Conservation (phyloP, 2,113 vertebrate species). For the Pygoscelis antarcticus region DNA sequence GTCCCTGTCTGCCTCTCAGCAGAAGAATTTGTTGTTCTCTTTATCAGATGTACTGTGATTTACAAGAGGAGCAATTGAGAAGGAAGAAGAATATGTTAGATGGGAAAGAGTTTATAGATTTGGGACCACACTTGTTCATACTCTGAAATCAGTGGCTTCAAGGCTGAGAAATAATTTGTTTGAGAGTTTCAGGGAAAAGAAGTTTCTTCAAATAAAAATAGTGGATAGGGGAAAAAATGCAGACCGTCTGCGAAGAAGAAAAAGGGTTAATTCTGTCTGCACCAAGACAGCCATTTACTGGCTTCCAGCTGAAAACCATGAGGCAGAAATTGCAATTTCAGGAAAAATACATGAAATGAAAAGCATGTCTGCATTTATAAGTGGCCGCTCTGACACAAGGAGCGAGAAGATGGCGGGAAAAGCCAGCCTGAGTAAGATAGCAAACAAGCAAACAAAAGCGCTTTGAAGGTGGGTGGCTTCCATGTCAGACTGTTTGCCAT, state of each 20-base stretch:
- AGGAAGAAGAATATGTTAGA: background rate
- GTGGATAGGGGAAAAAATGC: background rate
- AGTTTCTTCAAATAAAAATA: background rate
- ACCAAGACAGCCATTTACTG: background rate
- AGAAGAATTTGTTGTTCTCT: background rate
- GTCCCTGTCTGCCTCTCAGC: background rate
- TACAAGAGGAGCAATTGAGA: background rate
- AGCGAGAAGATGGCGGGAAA: background rate
- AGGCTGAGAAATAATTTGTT: background rate
- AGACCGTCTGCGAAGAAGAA: background rate
- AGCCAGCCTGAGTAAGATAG: background rate
- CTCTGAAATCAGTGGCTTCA: background rate
- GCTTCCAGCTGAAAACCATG: background rate
- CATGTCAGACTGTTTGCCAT: conserved; percentile 67
- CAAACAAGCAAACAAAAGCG: conserved; percentile 26
- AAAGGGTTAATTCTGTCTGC: background rate
- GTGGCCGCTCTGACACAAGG: background rate
- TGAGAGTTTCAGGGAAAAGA: background rate
- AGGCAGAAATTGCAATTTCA: background rate
- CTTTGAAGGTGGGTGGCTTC: conserved; percentile 70
- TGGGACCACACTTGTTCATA: background rate
- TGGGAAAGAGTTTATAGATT: background rate
- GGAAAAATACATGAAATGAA: background rate
- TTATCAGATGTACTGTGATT: background rate
- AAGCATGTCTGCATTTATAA: background rate